Evolutionary conservation across 2,797 vertebrate species (phyloP).

Genomic region (Phrynocephalus vlangalii): DNA sequence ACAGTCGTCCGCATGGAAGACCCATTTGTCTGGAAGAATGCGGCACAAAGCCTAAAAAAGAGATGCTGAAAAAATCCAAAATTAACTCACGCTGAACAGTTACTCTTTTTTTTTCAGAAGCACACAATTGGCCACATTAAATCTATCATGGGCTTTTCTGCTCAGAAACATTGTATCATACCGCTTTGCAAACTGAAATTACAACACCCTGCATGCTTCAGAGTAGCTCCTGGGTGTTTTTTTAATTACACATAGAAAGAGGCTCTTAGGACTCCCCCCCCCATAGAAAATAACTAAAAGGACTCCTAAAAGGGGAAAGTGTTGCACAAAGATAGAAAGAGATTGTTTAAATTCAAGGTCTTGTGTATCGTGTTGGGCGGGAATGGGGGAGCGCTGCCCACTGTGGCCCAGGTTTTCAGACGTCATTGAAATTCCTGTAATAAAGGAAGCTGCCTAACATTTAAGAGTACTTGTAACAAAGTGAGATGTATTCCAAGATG

Average conservation of each 20-base stretch:
- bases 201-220: slow-evolving; percentile 75
- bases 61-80: slow-evolving; percentile 96
- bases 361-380: fast-evolving
- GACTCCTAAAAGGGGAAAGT: slow-evolving; percentile 61
- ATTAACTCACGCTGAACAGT: slow-evolving; percentile 99
- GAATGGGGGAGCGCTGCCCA: fast-evolving
- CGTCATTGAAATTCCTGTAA: neutral
- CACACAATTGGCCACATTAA: slow-evolving; percentile 95
- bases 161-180: slow-evolving; percentile 87
- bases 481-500: neutral
- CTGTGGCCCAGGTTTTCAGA: neutral
- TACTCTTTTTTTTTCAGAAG: slow-evolving; percentile 90
- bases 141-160: slow-evolving; percentile 84
- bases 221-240: slow-evolving; percentile 59
- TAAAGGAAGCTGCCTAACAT: neutral
- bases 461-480: neutral
- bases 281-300: slow-evolving; percentile 51
- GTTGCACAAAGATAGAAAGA: slow-evolving; percentile 37
- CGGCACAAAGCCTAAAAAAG: slow-evolving; percentile 90
- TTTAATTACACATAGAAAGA: slow-evolving; percentile 37
- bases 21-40: slow-evolving; percentile 90
- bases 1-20: slow-evolving; percentile 87
- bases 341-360: slow-evolving; percentile 23
- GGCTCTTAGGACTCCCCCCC: slow-evolving; percentile 44
- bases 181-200: slow-evolving; percentile 80